Base-by-base conservation (phyloP, 2,113 vertebrate species). In the Damaliscus lunatus region DNA sequence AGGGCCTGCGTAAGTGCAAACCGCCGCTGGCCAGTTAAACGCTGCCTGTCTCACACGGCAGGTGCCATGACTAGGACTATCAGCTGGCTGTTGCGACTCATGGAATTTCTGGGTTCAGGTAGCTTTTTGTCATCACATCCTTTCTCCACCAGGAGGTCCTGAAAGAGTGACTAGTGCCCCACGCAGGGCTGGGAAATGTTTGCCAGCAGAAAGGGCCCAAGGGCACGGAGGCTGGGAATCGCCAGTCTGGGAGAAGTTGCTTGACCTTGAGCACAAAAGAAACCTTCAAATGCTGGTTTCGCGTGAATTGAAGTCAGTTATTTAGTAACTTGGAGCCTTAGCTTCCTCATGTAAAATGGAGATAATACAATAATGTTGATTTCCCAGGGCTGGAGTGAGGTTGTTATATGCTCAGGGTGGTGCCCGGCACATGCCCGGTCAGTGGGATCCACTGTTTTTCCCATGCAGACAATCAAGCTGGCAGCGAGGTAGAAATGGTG, bases 1-100 rank as follows among this genome's bases (percentile, higher is more conserved):
- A 59, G n/a, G 62, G 80, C 27, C 29, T 7, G 6, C 21, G 5
- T 4, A 1, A 23, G 31, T 11, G 31, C 7, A 3, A 36, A 40
- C 17, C 4, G 2, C 53, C 15, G 13, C 13, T 0, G 4, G 14
- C 33, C 55, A 57, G 4, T 27, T 33, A n/a, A 21, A 55, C n/a
- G 31, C 14, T 33, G 21, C 16, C 46, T 31, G 89, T 33, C 50
- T 88, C 53, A 8, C 9, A 57, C 0, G 17, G 50, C 27, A 14
- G 5, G 33, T 12, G 59, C 23, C 16, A 1, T 2, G 33, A 40
- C 43, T 78, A 88, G 64, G 74, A 55, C 53, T 40, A 2, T 11
- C 43, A 16, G 59, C 25, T 55, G 85, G 85, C 16, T 3, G 52
- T 2, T 59, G 21, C 14, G 33, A 67, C 8, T 59, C 67, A n/a